Evolutionary conservation across 2,113 vertebrate species (phyloP).

Genomic region (Progne subis): DNA sequence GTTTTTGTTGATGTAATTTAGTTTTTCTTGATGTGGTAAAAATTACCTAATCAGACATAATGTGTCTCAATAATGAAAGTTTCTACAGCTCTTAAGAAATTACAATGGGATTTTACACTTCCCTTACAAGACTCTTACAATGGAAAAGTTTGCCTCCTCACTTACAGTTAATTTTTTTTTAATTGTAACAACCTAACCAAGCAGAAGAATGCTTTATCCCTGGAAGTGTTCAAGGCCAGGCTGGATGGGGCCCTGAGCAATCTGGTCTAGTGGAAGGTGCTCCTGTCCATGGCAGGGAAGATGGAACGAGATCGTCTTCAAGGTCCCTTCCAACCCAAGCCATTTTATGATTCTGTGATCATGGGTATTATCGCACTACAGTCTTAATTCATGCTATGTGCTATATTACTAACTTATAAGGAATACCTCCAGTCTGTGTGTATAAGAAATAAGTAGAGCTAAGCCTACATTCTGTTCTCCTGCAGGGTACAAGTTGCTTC

Average conservation of each 20-base stretch:
- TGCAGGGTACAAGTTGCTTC: slow-evolving; percentile 93
- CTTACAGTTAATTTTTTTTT: neutral
- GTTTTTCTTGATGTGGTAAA: neutral
- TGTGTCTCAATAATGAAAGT: neutral
- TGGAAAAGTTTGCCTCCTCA: neutral
- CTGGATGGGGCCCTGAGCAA: neutral
- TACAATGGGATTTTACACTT: neutral
- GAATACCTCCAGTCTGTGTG: fast-evolving
- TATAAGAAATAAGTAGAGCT: neutral
- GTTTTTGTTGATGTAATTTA: neutral
- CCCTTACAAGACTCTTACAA: neutral
- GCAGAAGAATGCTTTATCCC: neutral
- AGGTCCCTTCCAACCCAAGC: neutral
- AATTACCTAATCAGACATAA: neutral
- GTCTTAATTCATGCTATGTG: neutral
- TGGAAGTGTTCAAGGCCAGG: neutral
- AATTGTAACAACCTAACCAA: neutral
- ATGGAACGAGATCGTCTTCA: fast-evolving
- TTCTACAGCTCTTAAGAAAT: neutral
- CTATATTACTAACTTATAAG: neutral
- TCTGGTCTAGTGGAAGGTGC: neutral
- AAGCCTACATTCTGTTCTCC: slow-evolving; percentile 11
- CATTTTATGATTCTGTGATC: neutral
- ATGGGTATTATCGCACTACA: neutral
- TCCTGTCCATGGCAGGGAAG: neutral